Percentiles rank a stretch among this genome's conserved stretches.
phyloP scores from a whole-genome alignment of 2,797 vertebrate genomes.

The Acridotheres tristis region DNA sequence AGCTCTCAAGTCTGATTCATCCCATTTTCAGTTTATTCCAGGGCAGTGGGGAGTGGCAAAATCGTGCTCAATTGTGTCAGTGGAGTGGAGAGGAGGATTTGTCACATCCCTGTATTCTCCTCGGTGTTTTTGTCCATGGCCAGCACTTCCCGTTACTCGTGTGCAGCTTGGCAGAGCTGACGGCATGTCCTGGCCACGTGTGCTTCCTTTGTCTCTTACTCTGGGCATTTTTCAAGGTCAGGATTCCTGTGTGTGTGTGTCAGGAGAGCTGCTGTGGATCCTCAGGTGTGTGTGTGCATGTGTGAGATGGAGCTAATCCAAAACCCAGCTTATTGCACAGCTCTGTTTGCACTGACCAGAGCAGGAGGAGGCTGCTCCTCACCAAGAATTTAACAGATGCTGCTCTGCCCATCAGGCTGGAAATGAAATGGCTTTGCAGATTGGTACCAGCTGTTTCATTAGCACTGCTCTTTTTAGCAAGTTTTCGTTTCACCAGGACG shows the following conservation, averaged over 20 bases:
- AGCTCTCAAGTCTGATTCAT: background rate
- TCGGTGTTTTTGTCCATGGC: background rate
- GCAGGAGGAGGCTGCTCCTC: background rate
- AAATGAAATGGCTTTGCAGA: conserved; percentile 22
- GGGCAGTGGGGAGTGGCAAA: background rate
- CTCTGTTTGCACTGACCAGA: background rate
- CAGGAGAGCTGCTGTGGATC: background rate
- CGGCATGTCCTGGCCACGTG: background rate
- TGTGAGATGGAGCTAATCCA: background rate
- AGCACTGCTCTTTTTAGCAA: background rate
- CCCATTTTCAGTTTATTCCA: background rate
- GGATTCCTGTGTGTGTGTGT: background rate
- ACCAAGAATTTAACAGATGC: conserved; percentile 18
- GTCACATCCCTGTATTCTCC: conserved; percentile 1
- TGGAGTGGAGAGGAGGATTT: background rate
- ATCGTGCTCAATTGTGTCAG: background rate
- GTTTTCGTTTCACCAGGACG: background rate
- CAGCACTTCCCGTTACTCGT: background rate
- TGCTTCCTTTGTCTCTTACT: conserved; percentile 25
- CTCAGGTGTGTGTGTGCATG: background rate
- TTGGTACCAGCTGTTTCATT: conserved; percentile 46
- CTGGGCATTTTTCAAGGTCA: background rate
- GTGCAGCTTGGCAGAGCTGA: background rate
- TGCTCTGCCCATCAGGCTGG: conserved; percentile 36
- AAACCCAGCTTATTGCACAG: background rate